Percentiles rank a stretch among this genome's conserved stretches.
These are phyloP conservation scores for Ifrita kowaldi DNA, from an alignment of 2,113 vertebrate genomes.

Conservation along the genomic window DNA sequence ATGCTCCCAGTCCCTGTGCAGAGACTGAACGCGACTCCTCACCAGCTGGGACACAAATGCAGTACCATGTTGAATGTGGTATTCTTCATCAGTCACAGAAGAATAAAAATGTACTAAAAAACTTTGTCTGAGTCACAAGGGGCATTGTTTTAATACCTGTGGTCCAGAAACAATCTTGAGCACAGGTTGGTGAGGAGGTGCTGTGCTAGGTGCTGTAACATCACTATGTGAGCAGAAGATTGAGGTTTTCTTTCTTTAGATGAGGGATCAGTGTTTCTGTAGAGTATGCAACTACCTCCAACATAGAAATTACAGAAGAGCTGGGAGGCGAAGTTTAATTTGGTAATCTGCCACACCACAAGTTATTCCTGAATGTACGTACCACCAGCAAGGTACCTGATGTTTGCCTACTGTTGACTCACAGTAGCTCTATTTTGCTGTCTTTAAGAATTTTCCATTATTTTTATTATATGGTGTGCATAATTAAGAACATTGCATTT, in stretches of 20 bases:
- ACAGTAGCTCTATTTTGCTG: background rate
- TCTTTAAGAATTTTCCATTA: background rate
- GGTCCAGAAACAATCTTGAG: background rate
- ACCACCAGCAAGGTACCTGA: background rate
- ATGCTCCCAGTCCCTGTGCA: background rate
- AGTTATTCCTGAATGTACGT: background rate
- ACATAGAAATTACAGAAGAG: background rate
- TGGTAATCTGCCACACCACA: background rate
- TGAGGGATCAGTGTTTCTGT: background rate
- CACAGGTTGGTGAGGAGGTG: background rate
- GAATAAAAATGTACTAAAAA: background rate
- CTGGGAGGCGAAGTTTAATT: background rate
- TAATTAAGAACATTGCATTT: background rate
- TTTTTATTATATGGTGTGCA: background rate
- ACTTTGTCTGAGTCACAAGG: background rate
- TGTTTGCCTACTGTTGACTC: background rate
- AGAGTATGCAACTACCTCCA: background rate
- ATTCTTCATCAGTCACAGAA: background rate
- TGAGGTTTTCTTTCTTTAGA: background rate
- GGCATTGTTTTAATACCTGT: background rate
- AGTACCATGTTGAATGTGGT: background rate
- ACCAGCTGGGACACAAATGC: background rate
- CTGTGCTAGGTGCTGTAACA: background rate
- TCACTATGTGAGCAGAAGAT: background rate
- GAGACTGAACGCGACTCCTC: background rate